Percentiles rank a stretch among this genome's conserved stretches.
phyloP scores from a whole-genome alignment of 1,140 invertebrate genomes.

The Sitodiplosis mosellana region DNA sequence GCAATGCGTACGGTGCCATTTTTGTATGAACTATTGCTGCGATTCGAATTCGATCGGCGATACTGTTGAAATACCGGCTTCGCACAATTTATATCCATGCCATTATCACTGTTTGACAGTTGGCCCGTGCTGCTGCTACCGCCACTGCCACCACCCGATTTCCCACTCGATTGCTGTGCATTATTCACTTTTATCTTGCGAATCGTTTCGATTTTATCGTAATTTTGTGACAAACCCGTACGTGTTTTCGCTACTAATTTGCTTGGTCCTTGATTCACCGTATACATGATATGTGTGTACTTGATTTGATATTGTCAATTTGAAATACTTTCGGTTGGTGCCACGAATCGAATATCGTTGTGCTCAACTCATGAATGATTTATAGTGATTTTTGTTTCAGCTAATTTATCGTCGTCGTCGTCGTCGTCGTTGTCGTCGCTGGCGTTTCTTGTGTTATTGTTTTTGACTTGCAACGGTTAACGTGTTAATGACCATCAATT shows the following conservation, averaged over 20 bases:
- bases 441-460: too few species aligned
- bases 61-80: slow-evolving; percentile 28
- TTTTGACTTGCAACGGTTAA: too few species aligned
- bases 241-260: slow-evolving; percentile 71
- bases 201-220: slow-evolving; percentile 25
- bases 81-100: slow-evolving; percentile 18
- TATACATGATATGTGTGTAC: slow-evolving; percentile 61
- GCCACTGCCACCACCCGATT: not conserved
- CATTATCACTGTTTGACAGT: too few species aligned
- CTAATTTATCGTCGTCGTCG: too few species aligned
- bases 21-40: slow-evolving; percentile 1
- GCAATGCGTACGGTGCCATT: slow-evolving; percentile 7
- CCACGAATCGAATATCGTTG: too few species aligned
- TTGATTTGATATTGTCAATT: too few species aligned
- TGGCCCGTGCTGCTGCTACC: too few species aligned
- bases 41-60: slow-evolving; percentile 6
- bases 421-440: too few species aligned
- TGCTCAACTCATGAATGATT: too few species aligned
- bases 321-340: too few species aligned
- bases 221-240: slow-evolving; percentile 43
- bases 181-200: slow-evolving; percentile 16
- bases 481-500: too few species aligned
- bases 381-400: too few species aligned
- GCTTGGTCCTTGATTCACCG: slow-evolving; percentile 63
- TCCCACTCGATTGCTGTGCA: slow-evolving; percentile 10